phyloP scores from a whole-genome alignment of 2,113 vertebrate genomes.

The Madoqua kirkii region DNA sequence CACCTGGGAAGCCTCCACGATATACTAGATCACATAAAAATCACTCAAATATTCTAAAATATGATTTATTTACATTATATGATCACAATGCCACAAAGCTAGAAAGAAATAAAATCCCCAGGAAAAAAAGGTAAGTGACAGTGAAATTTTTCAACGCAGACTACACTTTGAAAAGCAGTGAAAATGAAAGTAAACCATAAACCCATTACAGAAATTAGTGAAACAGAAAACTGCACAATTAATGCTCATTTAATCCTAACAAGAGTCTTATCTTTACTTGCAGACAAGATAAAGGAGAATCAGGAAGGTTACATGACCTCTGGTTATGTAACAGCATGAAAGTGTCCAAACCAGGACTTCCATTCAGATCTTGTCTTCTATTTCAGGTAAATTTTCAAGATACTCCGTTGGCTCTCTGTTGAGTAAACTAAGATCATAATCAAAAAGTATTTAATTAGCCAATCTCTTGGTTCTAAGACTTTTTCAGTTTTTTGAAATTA shows the following conservation, averaged over 20 bases:
- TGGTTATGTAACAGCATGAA: background rate
- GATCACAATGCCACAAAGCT: background rate
- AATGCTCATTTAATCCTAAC: background rate
- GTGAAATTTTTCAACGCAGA: background rate
- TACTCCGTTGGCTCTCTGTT: rapidly evolving
- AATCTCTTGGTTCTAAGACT: background rate
- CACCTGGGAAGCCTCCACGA: background rate
- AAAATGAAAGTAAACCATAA: background rate
- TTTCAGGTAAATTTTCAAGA: background rate
- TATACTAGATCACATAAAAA: background rate
- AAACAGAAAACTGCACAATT: background rate
- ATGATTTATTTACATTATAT: background rate
- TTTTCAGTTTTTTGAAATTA: background rate
- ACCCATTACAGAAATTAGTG: background rate
- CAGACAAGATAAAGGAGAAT: background rate
- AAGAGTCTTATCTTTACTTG: background rate
- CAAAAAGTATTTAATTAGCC: background rate
- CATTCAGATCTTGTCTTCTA: background rate
- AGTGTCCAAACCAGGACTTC: background rate
- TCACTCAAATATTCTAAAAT: background rate
- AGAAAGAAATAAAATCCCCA: background rate
- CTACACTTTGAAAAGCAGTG: background rate
- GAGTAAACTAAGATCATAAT: background rate
- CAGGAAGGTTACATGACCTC: background rate
- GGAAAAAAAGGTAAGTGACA: background rate